Evolutionary conservation across 1,140 invertebrate species (phyloP), one percentile per base, ranked within the genome.

Genomic region (Danaus melanippus): DNA sequence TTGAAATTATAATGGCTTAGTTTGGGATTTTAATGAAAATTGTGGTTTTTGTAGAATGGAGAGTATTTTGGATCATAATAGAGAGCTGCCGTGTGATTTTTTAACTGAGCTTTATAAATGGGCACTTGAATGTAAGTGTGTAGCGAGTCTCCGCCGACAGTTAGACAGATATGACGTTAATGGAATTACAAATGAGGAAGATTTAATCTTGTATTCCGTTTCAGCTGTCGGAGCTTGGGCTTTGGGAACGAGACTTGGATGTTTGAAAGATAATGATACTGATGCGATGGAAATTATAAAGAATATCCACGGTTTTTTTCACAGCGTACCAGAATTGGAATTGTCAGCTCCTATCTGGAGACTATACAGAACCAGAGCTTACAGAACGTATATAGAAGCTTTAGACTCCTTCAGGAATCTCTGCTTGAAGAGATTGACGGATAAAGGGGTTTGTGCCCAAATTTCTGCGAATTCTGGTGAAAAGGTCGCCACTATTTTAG

Each of bases 21-120:
- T 5, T 32, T 32, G 2, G 21, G 21, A 32, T 32, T 32, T 32
- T 32, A 7, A 32, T 32, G 21, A 32, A 32, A 7, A 32, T 32
- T 32, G 21, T 60, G 15, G 63, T 58, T 62, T 60, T 88, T 90
- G 48, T 77, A 94, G 93, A 74, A 92, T 95, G 70, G 89, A 92
- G 58, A 82, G 86, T 60, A 91, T 93, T 74, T 86, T 91, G 54
- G 88, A 94, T 74, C 75, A 89, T 46, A 89, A 91, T 47, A 78
- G 89, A 41, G 92, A 95, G 71, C 83, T 94, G 60, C 93, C 93
- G 10, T 89, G 89, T 11, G 89, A 95, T 76, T 95, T 95, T 87
- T 87, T 95, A 45, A 93, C 91, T 56, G 93, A 95, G 87, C 90
- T 96, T 42, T 94, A 96, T 74, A 95, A 95, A 89, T 95, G 94